These are phyloP conservation scores for Lacerta viridis DNA, from an alignment of 2,797 vertebrate species.

Conservation along the genomic window DNA sequence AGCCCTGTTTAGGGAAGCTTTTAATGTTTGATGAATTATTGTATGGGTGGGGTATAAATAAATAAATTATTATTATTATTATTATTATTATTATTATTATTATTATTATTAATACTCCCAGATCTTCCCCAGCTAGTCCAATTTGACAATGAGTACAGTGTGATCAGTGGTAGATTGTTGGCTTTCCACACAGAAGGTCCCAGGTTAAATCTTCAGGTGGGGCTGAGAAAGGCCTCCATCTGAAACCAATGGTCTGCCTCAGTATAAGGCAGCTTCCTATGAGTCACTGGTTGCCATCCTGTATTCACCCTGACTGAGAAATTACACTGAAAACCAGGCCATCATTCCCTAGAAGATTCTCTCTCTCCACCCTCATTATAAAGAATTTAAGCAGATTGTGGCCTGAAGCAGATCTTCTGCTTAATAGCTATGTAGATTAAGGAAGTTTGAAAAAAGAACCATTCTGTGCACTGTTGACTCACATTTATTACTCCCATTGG, in stretches of 20 bases:
- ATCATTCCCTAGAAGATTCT: conserved; percentile 39
- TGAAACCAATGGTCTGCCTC: no score
- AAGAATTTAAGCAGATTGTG: conserved; percentile 59
- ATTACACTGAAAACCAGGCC: conserved; percentile 42
- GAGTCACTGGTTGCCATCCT: conserved; percentile 35
- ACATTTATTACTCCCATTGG: conserved; percentile 36
- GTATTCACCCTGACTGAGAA: conserved; percentile 19
- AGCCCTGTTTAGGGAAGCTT: no score
- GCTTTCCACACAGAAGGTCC: no score
- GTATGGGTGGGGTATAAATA: no score
- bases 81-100: no score
- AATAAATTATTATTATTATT: no score
- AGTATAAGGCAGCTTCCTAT: neutral
- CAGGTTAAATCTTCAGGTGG: no score
- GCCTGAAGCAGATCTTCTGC: conserved; percentile 60
- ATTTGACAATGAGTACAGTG: neutral
- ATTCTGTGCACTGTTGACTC: conserved; percentile 2
- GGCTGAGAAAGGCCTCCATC: no score
- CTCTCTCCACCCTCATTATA: conserved; percentile 42
- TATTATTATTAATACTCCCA: no score
- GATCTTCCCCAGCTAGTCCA: neutral
- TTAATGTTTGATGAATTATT: no score
- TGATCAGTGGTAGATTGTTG: no score
- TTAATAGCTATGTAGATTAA: conserved; percentile 53
- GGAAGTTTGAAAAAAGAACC: conserved; percentile 47